Conservation (phyloP, 2,797 vertebrate genomes). For the Selene dorsalis region DNA sequence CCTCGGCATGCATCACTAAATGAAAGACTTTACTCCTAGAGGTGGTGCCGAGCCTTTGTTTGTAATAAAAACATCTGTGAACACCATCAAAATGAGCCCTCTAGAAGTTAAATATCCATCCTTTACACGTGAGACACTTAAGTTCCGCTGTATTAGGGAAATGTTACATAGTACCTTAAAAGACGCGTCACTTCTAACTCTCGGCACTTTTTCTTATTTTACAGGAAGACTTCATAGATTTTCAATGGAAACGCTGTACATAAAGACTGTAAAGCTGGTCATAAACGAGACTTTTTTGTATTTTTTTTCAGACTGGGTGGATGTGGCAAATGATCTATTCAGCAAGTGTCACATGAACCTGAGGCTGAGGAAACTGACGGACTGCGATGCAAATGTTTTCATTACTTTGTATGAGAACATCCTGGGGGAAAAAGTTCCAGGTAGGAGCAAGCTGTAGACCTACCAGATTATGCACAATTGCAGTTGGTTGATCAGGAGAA, state of each 20-base stretch:
- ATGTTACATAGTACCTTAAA: neutral
- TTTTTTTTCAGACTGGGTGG: constrained; percentile 88
- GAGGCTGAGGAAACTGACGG: constrained; percentile 84
- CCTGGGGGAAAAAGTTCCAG: constrained; percentile 94
- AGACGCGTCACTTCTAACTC: no score
- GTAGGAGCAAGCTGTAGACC: constrained; percentile 73
- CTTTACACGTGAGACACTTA: neutral
- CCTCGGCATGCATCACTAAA: neutral
- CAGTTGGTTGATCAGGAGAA: neutral
- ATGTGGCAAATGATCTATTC: constrained; percentile 91
- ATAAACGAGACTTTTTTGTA: neutral
- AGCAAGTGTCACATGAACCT: constrained; percentile 88
- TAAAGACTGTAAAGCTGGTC: neutral
- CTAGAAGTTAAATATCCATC: neutral
- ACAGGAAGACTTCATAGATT: no score
- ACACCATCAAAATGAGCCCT: neutral
- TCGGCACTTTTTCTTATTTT: no score
- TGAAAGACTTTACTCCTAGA: neutral
- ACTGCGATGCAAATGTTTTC: constrained; percentile 92
- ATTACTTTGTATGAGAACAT: constrained; percentile 90
- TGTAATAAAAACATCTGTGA: neutral
- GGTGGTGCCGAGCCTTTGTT: neutral
- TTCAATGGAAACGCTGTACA: no score
- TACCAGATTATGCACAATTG: neutral
- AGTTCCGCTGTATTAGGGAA: neutral